Evolutionary conservation across 2,797 vertebrate species (phyloP), one percentile per base, ranked within the genome.

Genomic region (Sebastes baramenuke): DNA sequence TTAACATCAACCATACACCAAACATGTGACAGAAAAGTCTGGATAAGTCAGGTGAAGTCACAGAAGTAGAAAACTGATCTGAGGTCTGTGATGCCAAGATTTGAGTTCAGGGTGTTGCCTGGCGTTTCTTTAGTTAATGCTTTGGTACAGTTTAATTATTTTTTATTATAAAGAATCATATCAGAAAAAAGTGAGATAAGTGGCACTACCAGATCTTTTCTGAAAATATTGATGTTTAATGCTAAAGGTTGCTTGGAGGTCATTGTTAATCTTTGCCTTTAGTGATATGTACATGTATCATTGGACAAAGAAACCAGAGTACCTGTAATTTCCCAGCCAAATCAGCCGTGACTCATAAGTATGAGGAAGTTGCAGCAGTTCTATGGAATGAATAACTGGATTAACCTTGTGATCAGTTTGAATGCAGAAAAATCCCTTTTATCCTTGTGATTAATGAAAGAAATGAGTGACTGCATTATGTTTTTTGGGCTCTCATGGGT

Each of bases 361-460:
- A 77, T 24, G 36, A 81, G 86, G 81, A 87, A 83, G 73, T 67
- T 54, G 60, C 58, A 22, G 73, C 66, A 72, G 6, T 54, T 62
- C 67, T 32, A 36, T 73, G 42, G 38, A 3, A 3, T 46, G 66
- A 72, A 68, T 77, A 56, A 77, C 69, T 25, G 3, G 4, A 22
- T 49, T 77, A 24, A 87, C 61, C 62, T 83, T 81, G 81, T 55
- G 25, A 36, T 46, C 2, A 18, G 2, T 56, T 1, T 11, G 8
- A 14, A n/a, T 22, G 25, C 25, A 67, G 22, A 20, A 16, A 27
- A 12, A 7, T 2, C 18, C 4, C 3, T 16, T n/a, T 29, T 3
- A 6, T 12, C 11, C 22, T n/a, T 16, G 24, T 27, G 4, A 14
- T 4, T 16, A 25, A 10, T 13, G 11, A 27, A 14, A 49, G 2